Evolutionary conservation across 2,113 vertebrate species (phyloP), one percentile per base, ranked within the genome.

Genomic region (Halichoerus grypus): DNA sequence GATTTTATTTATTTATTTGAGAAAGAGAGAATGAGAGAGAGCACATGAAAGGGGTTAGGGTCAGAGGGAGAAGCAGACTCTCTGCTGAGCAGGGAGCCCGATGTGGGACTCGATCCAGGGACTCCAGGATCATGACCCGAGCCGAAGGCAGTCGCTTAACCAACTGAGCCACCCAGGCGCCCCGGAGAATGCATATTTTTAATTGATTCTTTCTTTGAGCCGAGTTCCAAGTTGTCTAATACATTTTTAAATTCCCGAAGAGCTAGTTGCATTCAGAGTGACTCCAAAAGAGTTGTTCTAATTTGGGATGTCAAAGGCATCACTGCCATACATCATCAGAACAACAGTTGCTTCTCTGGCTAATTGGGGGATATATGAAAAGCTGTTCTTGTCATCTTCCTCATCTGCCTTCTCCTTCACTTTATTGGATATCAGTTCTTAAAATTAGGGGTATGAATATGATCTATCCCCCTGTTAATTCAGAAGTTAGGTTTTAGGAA

Each of bases 201-300:
- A 88, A 97, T 97, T 86, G 95, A 96, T 91, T 94, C 90, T 88
- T 96, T 95, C 95, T 89, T 81, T 80, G 94, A 97, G 59, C 39
- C 39, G 53, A 94, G 63, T 39, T 93, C 72, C 80, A 95, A 94
- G 89, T 84, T 65, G 13, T 81, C 85, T 97, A 91, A 98, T 97
- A 90, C 81, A 96, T 91, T 96, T 98, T 97, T 96, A 95, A 98
- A 96, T 92, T 91, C 79, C 91, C 94, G 57, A 72, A 95, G 81
- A 94, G 84, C 61, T 84, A 12, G 77, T 39, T 80, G 82, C 91
- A 92, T 94, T 94, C 93, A 87, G n/a, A 92, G 77, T 86, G 95
- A 92, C 65, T 94, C 76, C 67, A 80, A 51, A 97, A 96, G 80
- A 57, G 39, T 71, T 33, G 31, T 74, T 94, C 97, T 97, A 89